Evolutionary conservation across 2,888 invertebrate genomes (phyloP).

Genomic region (Hymenopus coronatus): DNA sequence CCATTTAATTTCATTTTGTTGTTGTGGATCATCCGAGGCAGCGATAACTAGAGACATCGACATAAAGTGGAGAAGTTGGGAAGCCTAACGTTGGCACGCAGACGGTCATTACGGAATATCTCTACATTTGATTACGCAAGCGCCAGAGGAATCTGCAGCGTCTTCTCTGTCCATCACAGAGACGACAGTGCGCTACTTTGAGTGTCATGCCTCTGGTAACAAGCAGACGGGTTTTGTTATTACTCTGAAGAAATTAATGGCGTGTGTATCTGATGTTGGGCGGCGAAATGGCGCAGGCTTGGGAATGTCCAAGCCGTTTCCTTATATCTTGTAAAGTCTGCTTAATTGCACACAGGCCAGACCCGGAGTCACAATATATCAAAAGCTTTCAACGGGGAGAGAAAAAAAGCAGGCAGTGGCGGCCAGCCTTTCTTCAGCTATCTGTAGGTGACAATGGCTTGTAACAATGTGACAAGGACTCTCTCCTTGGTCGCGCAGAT

Average conservation of each 20-base stretch:
- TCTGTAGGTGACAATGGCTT: conserved; percentile 12
- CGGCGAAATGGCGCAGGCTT: background rate
- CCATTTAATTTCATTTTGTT: no score
- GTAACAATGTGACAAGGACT: background rate
- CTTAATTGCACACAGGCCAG: background rate
- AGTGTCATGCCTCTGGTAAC: background rate
- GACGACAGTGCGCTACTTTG: background rate
- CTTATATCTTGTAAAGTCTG: conserved; percentile 7
- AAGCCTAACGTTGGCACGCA: background rate
- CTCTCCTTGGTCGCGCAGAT: background rate
- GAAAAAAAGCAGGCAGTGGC: background rate
- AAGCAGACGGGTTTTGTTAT: background rate
- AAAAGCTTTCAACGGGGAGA: background rate
- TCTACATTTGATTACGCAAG: background rate
- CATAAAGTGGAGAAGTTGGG: background rate
- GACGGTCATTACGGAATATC: background rate
- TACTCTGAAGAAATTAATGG: background rate
- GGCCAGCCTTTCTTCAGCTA: background rate
- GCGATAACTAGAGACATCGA: background rate
- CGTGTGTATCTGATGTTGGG: background rate
- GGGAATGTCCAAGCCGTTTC: background rate
- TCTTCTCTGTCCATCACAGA: background rate
- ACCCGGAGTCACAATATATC: background rate
- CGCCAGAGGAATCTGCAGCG: background rate
- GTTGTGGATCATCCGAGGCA: no score